Evolutionary conservation across 1,140 invertebrate genomes (phyloP), one percentile per base, ranked within the genome.

Genomic region (Antheraea pernyi): DNA sequence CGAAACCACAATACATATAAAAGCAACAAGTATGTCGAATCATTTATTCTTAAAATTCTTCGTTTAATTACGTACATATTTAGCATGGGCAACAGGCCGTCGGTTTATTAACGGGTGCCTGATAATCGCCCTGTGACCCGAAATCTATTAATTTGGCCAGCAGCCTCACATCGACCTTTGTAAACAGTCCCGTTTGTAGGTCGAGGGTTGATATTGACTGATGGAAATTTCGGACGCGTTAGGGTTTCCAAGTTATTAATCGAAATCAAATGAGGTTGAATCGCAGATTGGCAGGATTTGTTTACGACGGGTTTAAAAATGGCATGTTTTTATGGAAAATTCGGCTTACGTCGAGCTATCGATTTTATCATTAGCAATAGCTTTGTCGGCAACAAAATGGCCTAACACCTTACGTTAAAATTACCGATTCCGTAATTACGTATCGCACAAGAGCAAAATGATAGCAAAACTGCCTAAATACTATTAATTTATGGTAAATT

Each of bases 131-230:
- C n/a, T 48, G 68, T 69, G 77, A 70, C 73, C 74, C 78, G 63
- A 80, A 82, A 82, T 77, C 74, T 70, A 82, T 75, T 80, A 82
- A 77, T 80, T 84, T 81, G 72, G 69, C 64, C 61, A 77, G 76
- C 73, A 76, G 74, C 74, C 78, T 69, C 19, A 13, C 62, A 69
- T 72, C 73, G 77, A 77, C 78, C 77, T 76, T 76, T 63, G 73
- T 76, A 83, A 79, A 80, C 81, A 81, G 68, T 73, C 71, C 72
- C 74, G 72, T 75, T 82, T 80, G 71, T 82, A 81, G 83, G 83
- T 85, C 81, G 78, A 72, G 59, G 69, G 70, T 75, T 71, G 65
- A 19, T 61, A 66, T 69, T 66, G 76, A 64, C 69, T 63, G 70
- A 70, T 70, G 83, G 80, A 83, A 84, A 79, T 78, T 72, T 46